phyloP scores from a whole-genome alignment of 2,113 vertebrate genomes.

The Edolisoma coerulescens region DNA sequence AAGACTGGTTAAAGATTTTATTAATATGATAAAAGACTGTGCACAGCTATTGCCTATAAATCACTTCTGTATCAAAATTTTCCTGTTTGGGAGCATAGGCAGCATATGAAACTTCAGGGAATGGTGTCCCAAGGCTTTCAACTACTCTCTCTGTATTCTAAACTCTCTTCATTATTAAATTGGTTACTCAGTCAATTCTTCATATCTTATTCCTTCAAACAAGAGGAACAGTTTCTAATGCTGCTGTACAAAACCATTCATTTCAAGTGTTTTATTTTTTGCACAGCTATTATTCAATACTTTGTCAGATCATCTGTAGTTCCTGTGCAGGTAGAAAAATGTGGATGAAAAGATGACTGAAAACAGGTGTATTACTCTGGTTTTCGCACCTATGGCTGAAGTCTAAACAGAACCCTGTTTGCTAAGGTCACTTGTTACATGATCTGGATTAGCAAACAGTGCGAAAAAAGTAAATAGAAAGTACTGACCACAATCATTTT shows the following conservation, averaged over 20 bases:
- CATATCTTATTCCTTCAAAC: slow-evolving; percentile 37
- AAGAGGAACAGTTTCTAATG: slow-evolving; percentile 45
- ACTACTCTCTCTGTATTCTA: slow-evolving; percentile 47
- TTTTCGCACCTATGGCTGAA: neutral
- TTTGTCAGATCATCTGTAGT: neutral
- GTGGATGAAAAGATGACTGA: neutral
- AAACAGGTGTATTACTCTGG: neutral
- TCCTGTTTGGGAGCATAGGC: slow-evolving; percentile 11
- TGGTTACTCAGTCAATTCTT: slow-evolving; percentile 62
- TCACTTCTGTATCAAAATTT: slow-evolving; percentile 36
- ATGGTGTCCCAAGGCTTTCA: slow-evolving; percentile 25
- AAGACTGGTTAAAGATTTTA: slow-evolving; percentile 53
- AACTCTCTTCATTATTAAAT: slow-evolving; percentile 65
- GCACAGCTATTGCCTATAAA: slow-evolving; percentile 58
- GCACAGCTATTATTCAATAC: neutral
- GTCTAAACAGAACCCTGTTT: neutral
- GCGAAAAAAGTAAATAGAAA: neutral
- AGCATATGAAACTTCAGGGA: slow-evolving; percentile 25
- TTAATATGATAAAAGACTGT: slow-evolving; percentile 51
- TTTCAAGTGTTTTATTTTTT: slow-evolving; percentile 32
- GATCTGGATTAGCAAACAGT: neutral
- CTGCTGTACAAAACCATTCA: neutral
- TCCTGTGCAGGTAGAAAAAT: neutral
- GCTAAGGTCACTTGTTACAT: neutral
- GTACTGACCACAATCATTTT: neutral